A percentile compares a stretch with the other conserved stretches of the same genome.
phyloP scores from a whole-genome alignment of 2,797 vertebrate species.

The Schizopygopsis malacanthus region DNA sequence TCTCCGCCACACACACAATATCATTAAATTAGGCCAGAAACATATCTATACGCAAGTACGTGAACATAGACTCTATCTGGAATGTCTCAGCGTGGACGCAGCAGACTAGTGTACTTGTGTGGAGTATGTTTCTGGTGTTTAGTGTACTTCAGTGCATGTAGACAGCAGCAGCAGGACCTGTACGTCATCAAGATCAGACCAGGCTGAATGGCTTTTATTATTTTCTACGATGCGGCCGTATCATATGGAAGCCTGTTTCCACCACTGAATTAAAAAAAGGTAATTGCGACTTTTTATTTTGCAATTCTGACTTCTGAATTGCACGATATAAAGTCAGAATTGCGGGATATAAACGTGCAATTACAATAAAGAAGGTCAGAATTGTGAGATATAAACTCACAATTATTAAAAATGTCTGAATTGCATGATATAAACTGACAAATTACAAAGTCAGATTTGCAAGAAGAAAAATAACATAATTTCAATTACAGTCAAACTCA shows the following conservation, averaged over 20 bases:
- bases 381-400: not conserved
- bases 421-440: not conserved
- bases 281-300: not conserved
- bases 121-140: conserved; percentile 12
- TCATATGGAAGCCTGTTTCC: not conserved
- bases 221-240: conserved; percentile 8
- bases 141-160: conserved; percentile 36
- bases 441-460: not conserved
- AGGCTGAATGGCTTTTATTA: conserved; percentile 51
- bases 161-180: conserved; percentile 40
- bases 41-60: conserved; percentile 1
- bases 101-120: conserved; percentile 1
- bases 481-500: not conserved
- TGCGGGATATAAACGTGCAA: not conserved
- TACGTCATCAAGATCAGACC: conserved; percentile 16
- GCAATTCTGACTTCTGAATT: not conserved
- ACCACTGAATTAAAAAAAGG: not conserved
- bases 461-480: not conserved
- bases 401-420: not conserved
- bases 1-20: not conserved
- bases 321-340: not conserved
- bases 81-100: not conserved
- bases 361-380: not conserved
- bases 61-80: not conserved
- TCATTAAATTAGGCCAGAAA: conserved; percentile 29